phyloP scores from a whole-genome alignment of 2,888 invertebrate genomes.

The Anoncus sp. region DNA sequence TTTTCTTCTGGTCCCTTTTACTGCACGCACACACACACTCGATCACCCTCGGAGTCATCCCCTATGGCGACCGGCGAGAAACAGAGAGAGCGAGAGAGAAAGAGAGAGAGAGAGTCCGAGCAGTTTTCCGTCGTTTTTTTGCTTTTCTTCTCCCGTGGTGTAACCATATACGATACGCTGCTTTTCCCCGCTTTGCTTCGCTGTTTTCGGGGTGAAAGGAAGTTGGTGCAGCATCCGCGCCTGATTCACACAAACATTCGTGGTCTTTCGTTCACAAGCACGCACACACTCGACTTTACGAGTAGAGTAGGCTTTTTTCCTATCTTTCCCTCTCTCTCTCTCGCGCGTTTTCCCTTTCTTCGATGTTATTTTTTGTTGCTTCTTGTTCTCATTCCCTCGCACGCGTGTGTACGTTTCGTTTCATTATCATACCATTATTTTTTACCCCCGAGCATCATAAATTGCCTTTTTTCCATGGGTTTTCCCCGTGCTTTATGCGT shows the following conservation, averaged over 20 bases:
- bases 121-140: conserved; percentile 55
- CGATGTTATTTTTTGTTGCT: conserved; percentile 23
- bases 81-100: too few relatives aligned
- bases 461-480: conserved; percentile 78
- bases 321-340: conserved; percentile 29
- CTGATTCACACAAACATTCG: conserved; percentile 70
- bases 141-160: conserved; percentile 35
- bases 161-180: conserved; percentile 50
- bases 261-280: conserved; percentile 44
- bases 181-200: conserved; percentile 66
- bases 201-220: conserved; percentile 76
- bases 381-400: conserved; percentile 40
- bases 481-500: conserved; percentile 79
- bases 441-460: conserved; percentile 76
- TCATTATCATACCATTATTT: conserved; percentile 82
- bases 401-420: conserved; percentile 72
- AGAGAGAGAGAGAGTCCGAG: conserved; percentile 33
- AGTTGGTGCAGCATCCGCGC: conserved; percentile 71
- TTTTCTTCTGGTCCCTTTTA: conserved; percentile 63
- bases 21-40: conserved; percentile 74
- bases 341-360: conserved; percentile 25
- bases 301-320: conserved; percentile 63
- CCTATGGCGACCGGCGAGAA: conserved; percentile 71
- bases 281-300: conserved; percentile 60
- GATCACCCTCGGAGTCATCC: conserved; percentile 79